These are phyloP conservation scores for Globia sparganii DNA, from an alignment of 2,888 invertebrate genomes.

Conservation along the genomic window DNA sequence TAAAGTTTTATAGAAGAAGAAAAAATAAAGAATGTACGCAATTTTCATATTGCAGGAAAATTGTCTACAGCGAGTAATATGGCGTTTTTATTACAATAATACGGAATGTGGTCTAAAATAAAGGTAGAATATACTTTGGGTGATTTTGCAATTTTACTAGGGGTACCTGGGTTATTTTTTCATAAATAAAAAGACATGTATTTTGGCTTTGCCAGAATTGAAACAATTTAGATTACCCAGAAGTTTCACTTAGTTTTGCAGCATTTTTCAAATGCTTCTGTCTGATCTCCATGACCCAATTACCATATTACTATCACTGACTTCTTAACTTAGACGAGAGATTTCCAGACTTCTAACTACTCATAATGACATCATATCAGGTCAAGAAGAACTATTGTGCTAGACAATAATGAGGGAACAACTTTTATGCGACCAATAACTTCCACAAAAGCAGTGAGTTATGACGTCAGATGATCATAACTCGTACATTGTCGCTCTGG, in stretches of 20 bases:
- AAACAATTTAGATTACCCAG: neutral
- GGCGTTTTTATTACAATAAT: constrained; percentile 38
- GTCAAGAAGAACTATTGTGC: constrained; percentile 28
- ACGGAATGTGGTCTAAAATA: constrained; percentile 8
- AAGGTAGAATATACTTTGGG: neutral
- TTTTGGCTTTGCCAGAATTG: neutral
- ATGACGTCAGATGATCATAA: constrained; percentile 47
- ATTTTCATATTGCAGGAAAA: constrained; percentile 38
- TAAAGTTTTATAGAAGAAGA: constrained; percentile 38
- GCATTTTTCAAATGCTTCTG: neutral
- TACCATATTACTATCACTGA: neutral
- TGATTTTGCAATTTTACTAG: neutral
- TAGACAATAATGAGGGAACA: constrained; percentile 36
- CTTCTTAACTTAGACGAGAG: neutral
- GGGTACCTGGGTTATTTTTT: neutral
- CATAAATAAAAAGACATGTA: neutral
- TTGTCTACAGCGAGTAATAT: constrained; percentile 13
- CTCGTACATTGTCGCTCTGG: constrained; percentile 38
- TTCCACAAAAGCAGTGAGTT: constrained; percentile 40
- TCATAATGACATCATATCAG: neutral
- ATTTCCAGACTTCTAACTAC: neutral
- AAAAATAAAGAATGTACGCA: constrained; percentile 26
- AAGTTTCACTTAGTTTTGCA: neutral
- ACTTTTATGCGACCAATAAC: constrained; percentile 44
- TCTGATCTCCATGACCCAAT: neutral